A percentile compares a stretch with the other conserved stretches of the same genome.
These are phyloP conservation scores for Falco punctatus DNA, from an alignment of 2,113 vertebrate genomes.

Conservation along the genomic window DNA sequence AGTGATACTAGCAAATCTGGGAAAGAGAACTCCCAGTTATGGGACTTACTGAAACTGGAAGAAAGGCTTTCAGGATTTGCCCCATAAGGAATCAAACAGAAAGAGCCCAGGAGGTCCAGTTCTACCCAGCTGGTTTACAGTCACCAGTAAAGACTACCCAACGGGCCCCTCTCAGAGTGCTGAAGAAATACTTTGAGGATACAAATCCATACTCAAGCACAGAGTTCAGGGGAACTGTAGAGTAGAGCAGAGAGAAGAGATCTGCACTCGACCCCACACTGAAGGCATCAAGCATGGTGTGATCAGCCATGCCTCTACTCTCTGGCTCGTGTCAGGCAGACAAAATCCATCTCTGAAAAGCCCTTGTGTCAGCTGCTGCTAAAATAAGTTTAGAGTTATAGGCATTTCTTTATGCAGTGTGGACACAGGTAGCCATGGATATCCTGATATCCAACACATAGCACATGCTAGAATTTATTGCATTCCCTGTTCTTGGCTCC, in stretches of 20 bases:
- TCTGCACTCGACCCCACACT: fast-evolving
- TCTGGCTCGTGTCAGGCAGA: background rate
- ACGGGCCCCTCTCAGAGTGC: background rate
- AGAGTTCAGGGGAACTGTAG: background rate
- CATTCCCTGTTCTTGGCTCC: background rate
- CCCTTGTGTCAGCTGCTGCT: background rate
- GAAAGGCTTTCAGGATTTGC: background rate
- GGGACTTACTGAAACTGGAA: background rate
- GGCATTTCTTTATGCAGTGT: fast-evolving
- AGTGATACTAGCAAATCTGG: background rate
- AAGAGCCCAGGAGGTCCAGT: background rate
- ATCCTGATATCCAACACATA: fast-evolving
- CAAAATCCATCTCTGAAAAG: background rate
- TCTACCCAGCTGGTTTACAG: background rate
- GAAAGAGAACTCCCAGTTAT: background rate
- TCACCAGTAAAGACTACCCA: background rate
- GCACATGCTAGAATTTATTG: background rate
- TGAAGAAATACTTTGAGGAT: background rate
- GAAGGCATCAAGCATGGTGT: fast-evolving
- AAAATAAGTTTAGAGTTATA: background rate
- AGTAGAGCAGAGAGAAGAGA: background rate
- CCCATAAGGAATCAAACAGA: background rate
- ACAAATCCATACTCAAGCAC: background rate
- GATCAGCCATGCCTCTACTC: background rate
- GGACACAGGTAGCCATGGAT: background rate